Conservation (phyloP, 2,888 invertebrate genomes). For the Drosophila pullipes region DNA sequence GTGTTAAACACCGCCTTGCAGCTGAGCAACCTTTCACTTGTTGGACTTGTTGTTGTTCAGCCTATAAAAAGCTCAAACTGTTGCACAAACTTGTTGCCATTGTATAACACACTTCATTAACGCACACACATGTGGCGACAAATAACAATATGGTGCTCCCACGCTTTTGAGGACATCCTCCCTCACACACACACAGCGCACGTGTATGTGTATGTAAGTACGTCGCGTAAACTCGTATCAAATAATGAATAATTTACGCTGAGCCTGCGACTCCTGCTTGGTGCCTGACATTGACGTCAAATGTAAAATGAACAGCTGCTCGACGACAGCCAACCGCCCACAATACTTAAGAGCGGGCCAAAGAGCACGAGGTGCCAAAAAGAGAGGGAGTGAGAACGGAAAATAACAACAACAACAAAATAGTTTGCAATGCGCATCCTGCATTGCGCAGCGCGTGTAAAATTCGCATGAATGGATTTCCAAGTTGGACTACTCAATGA, state of each 20-base stretch:
- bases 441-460: slow-evolving; percentile 78
- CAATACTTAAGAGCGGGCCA: slow-evolving; percentile 52
- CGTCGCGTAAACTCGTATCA: slow-evolving; percentile 64
- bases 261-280: slow-evolving; percentile 57
- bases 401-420: slow-evolving; percentile 14
- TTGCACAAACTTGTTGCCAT: slow-evolving; percentile 64
- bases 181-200: neutral
- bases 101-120: slow-evolving; percentile 73
- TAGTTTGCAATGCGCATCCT: slow-evolving; percentile 70
- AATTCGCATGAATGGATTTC: slow-evolving; percentile 72
- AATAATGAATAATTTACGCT: slow-evolving; percentile 74
- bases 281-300: slow-evolving; percentile 70
- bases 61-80: slow-evolving; percentile 57
- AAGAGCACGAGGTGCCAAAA: slow-evolving; percentile 41
- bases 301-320: slow-evolving; percentile 63
- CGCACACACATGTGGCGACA: slow-evolving; percentile 24
- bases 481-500: slow-evolving; percentile 61
- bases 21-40: slow-evolving; percentile 21
- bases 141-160: slow-evolving; percentile 73
- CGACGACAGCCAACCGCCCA: slow-evolving; percentile 59
- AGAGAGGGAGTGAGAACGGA: slow-evolving; percentile 8
- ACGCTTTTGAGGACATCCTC: slow-evolving; percentile 39
- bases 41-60: slow-evolving; percentile 9
- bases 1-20: slow-evolving; percentile 1
- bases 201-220: neutral